Base-by-base conservation (phyloP, 2,888 invertebrate genomes). In the Eupelmus urozonus region DNA sequence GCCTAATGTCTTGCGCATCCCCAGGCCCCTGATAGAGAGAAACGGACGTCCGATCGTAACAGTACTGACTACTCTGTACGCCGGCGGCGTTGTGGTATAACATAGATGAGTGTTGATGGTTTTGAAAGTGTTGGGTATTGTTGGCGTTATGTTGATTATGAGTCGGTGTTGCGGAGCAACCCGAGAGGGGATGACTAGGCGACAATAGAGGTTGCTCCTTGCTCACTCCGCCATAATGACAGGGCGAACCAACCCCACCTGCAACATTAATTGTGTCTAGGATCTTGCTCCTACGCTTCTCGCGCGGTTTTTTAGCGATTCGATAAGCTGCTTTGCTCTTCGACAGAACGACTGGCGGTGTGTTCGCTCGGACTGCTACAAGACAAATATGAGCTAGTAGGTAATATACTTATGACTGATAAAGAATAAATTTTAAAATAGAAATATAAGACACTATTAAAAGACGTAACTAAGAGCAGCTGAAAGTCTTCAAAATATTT, bases 161-260 rank as follows among this genome's bases (percentile, higher is more conserved):
- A 83, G 90, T 89, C 82, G 89, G 87, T 85, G 91, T 88, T 83
- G 89, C 88, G 18, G 85, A 81, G 76, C 86, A 86, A 88, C 90
- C 85, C 90, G 90, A 89, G 91, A 91, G 87, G 92, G 92, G 90
- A 93, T 92, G 91, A 92, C 92, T 87, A 92, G 91, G 88, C 92
- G 92, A 90, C 89, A 91, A 85, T 83, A 89, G 84, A 82, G 89
- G 87, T 85, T 88, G 89, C 81, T 89, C 89, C 86, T 89, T 89
- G 85, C 86, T 88, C 83, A 91, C 88, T 89, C 91, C 90, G 87
- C 90, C 90, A 87, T 91, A 92, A 87, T 91, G 91, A 89, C 92
- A 90, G 88, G 92, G 92, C 85, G 92, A 92, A 87, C 91, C 91
- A 88, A 92, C 91, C 88, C 92, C 92, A 92, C 92, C 92, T 92